Evolutionary conservation across 2,888 invertebrate species (phyloP), one percentile per base, ranked within the genome.

Genomic region (Eurois occulta): DNA sequence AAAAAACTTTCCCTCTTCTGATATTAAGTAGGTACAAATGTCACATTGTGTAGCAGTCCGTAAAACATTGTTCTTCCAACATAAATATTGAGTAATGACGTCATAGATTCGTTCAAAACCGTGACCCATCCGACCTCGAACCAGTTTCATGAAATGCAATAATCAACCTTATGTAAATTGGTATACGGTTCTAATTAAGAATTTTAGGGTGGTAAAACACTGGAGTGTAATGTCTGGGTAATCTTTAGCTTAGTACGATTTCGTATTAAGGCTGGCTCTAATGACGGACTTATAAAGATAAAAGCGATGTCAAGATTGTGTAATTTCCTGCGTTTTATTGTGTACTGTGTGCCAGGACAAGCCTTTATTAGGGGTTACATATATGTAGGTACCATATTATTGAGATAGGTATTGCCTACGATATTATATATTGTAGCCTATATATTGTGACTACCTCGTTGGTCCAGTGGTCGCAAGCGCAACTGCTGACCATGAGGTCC

Each of bases 261-360:
- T 70, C 65, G 72, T 78, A 75, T 77, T 86, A 81, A 74, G 76
- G 32, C 68, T 64, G 71, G 68, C n/a, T 70, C 68, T 82, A 87
- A 86, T 82, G 72, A 77, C 41, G 69, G 68, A 77, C 70, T 84
- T 84, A 68, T 69, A 64, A 60, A 86, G 86, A 86, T 86, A 86
- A 83, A 75, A 13, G 38, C 60, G 46, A 67, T 77, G 66, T 67
- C 48, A 52, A 83, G 64, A 77, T 72, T 87, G 43, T 66, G 48
- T 72, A 73, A 83, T 81, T 86, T 72, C 38, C 55, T 60, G 52
- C 10, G 58, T 60, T 72, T 77, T 77, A 72, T 64, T 64, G 46
- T 48, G 71, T 58, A 55, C 48, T 69, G 21, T 35, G 18, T 41
- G 69, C 32, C 41, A 41, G 48, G 48, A 21, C 21, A 32, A 6